Percentiles rank a stretch among this genome's conserved stretches.
Evolutionary conservation across 2,113 vertebrate genomes (phyloP).

Genomic region (Phocoena phocoena): DNA sequence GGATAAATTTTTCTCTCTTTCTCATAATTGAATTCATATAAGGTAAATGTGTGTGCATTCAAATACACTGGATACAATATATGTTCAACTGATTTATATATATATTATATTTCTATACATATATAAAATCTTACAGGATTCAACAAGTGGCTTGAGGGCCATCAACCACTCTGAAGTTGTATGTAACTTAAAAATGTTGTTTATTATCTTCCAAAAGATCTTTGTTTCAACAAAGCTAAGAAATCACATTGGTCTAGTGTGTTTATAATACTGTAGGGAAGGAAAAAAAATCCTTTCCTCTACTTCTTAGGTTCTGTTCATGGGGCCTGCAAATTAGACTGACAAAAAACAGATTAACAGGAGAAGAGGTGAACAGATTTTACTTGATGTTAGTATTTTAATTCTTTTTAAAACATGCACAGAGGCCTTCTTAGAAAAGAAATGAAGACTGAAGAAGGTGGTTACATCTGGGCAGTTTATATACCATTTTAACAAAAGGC

Average conservation of each 20-base stretch:
- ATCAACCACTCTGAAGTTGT: background rate
- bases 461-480: background rate
- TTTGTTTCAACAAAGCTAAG: background rate
- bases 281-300: background rate
- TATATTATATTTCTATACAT: background rate
- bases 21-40: slow-evolving; percentile 34
- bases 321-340: background rate
- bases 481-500: background rate
- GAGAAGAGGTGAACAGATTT: background rate
- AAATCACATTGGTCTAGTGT: background rate
- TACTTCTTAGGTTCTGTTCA: background rate
- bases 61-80: background rate
- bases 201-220: background rate
- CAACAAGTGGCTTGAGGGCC: background rate
- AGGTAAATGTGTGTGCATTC: background rate
- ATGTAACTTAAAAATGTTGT: background rate
- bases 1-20: background rate
- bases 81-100: background rate
- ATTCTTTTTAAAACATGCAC: background rate
- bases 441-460: background rate
- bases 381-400: background rate
- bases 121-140: background rate
- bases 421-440: background rate
- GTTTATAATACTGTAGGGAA: background rate
- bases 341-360: background rate